Base-by-base conservation (phyloP, 2,113 vertebrate species). In the Chamaea fasciata region DNA sequence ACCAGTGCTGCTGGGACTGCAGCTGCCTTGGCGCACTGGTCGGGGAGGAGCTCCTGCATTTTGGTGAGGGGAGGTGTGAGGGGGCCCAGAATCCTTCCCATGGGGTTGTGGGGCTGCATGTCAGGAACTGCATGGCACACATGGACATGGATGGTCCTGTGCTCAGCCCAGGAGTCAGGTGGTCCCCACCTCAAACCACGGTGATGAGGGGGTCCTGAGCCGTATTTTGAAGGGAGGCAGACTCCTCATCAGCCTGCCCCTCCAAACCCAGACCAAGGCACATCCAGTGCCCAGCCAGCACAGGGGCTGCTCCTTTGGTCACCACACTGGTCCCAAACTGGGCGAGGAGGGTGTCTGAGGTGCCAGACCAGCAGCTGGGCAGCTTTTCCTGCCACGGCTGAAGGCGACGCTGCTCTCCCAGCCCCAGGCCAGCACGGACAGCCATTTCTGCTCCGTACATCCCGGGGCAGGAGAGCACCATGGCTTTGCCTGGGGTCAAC, bases 111-210 rank as follows among this genome's bases (percentile, higher is more conserved):
- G 26, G 19, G 27, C 41, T 49, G 73, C 79, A 33, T 0, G 0
- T 35, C 60, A 37, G 37, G 23, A 78, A 1, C 47, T 0, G 2
- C 57, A 3, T 0, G 17, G 47, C 64, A 31, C 5, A 8, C 0
- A 1, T 0, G 5, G 22, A 41, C 49, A 8, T 2, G 62, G 42
- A 14, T 26, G 47, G 14, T 59, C 35, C 63, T 0, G 0, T 22
- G 49, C 35, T 73, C 64, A 76, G 49, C 14, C 19, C 47, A 5
- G 57, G 49, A 56, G 9, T 9, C 1, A 3, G n/a, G 37, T 26
- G 15, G 27, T 68, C 13, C 26, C 69, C 46, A 74, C 27, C 13
- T 65, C 31, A n/a, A 79, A 56, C 56, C 18, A 7, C 0, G 0
- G 30, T 23, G 59, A 22, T n/a, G 20, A 73, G 10, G 55, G 44